Base-by-base conservation (phyloP, 2,797 vertebrate genomes). In the Astyanax mexicanus region DNA sequence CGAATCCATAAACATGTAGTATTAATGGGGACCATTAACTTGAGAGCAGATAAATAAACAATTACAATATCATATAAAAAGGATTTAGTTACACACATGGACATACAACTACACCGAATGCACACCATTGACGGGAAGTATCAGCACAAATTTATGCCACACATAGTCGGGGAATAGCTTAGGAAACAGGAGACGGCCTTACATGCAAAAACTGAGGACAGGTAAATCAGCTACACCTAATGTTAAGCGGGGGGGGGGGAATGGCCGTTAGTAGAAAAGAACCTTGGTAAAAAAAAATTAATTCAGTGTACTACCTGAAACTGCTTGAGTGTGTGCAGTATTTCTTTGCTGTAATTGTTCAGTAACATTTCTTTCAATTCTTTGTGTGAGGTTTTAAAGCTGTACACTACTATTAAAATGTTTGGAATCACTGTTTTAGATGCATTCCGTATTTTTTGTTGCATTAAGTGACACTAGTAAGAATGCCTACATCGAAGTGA, bases 61-160 rank as follows among this genome's bases (percentile, higher is more conserved):
- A 75, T 83, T 83, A 88, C 80, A 74, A 78, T 87, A 84, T 85
- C 51, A 37, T 85, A 83, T 86, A 84, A 86, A 87, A 57, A 72
- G 38, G 42, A 81, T 82, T 72, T 80, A 52, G 65, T 86, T 83
- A 84, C 82, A 78, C 85, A 90, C 88, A 90, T 84, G 84, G 82
- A 90, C 80, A 84, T 80, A 78, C 67, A 90, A 90, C 83, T 58
- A 88, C 90, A 91, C 81, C 86, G 80, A 88, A 80, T 79, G 75
- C 86, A 92, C 89, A 80, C 86, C 83, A 89, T 75, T 76, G 83
- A 92, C 81, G 29, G 76, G 65, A 71, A 78, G 61, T 77, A 74
- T 75, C 40, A 73, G 44, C 62, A 80, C 38, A 44, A 32, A 76
- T 37, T 82, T 79, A 69, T 81, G 65, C 37, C 65, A 80, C 54